A percentile compares a stretch with the other conserved stretches of the same genome.
phyloP scores from a whole-genome alignment of 64 coral and sea anemone species.

The Hydrozoanthus tunicans region DNA sequence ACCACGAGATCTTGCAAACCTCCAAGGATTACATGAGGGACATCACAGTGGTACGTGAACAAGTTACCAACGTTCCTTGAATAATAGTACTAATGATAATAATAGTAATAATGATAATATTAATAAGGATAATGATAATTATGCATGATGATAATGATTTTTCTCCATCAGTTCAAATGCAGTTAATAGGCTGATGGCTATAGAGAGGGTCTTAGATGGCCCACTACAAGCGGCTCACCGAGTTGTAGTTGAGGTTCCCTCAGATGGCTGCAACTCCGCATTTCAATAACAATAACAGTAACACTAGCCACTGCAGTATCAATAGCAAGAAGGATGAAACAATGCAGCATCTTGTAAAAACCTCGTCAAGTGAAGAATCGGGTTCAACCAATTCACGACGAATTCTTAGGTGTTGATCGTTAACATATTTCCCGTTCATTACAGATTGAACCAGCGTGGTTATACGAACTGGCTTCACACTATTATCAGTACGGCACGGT shows the following conservation, averaged over 20 bases:
- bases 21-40: slow-evolving; percentile 98
- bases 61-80: background rate
- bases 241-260: no score
- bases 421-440: background rate
- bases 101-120: background rate
- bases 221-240: no score
- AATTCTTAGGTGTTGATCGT: no score
- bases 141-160: no score
- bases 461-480: slow-evolving; percentile 93
- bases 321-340: background rate
- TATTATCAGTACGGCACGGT: slow-evolving; percentile 98
- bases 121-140: background rate
- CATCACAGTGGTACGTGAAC: slow-evolving; percentile 67
- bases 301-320: background rate
- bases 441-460: slow-evolving; percentile 92
- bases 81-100: background rate
- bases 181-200: no score
- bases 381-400: no score
- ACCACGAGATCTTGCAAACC: slow-evolving; percentile 95
- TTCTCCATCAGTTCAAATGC: no score
- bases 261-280: background rate
- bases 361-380: no score
- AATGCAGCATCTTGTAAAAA: no score
- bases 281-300: background rate
- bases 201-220: no score